phyloP scores from a whole-genome alignment of 2,888 invertebrate genomes.

The Odontomyia ornata region DNA sequence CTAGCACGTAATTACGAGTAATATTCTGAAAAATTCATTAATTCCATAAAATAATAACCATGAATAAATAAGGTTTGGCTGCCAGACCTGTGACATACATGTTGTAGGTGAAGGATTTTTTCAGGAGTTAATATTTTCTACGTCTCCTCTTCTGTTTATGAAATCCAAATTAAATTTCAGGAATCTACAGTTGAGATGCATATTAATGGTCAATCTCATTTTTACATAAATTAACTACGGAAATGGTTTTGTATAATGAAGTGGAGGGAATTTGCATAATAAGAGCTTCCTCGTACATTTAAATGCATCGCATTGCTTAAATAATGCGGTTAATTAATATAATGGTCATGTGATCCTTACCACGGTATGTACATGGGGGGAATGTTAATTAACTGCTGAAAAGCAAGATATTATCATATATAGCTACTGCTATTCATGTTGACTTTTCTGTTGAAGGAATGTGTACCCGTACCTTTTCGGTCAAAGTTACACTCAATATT shows the following conservation, averaged over 20 bases:
- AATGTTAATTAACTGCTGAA: too few species aligned
- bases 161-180: not conserved
- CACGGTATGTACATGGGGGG: too few species aligned
- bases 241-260: not conserved
- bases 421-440: too few species aligned
- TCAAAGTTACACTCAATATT: too few species aligned
- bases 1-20: too few species aligned
- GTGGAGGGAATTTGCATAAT: not conserved
- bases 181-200: not conserved
- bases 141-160: not conserved
- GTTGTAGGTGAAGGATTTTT: not conserved
- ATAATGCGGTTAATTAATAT: not conserved
- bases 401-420: too few species aligned
- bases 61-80: too few species aligned
- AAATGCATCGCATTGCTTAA: not conserved
- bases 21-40: too few species aligned
- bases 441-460: too few species aligned
- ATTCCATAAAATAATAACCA: too few species aligned
- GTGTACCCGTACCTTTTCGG: too few species aligned
- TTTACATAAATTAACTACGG: not conserved
- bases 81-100: too few species aligned
- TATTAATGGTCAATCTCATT: not conserved
- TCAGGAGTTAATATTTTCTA: not conserved
- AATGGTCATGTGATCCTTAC: not conserved
- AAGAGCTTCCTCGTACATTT: not conserved